Evolutionary conservation across 2,888 invertebrate species (phyloP).

Genomic region (Apantesis nais): DNA sequence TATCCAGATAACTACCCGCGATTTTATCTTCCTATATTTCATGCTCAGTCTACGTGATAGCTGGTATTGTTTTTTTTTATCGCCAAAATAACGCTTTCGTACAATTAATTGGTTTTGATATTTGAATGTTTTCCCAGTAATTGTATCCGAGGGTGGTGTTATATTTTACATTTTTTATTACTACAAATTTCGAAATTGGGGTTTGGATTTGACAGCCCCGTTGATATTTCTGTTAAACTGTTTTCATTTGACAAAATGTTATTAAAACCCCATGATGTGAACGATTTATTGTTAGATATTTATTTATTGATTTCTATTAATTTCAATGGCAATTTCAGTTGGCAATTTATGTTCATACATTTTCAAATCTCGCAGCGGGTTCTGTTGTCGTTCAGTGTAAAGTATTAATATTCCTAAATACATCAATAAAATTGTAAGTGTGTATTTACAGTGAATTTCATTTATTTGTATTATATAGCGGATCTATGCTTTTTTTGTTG

Average conservation of each 20-base stretch:
- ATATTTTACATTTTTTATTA: conserved; percentile 16
- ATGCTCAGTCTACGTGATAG: conserved; percentile 63
- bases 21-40: conserved; percentile 73
- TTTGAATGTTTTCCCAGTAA: conserved; percentile 36
- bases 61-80: conserved; percentile 42
- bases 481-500: too few species aligned
- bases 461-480: too few species aligned
- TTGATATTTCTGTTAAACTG: conserved; percentile 1
- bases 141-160: conserved; percentile 21
- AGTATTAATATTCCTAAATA: too few species aligned
- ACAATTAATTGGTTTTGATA: conserved; percentile 41
- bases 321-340: too few species aligned
- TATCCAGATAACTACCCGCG: conserved; percentile 75
- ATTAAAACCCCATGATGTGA: background rate
- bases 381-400: too few species aligned
- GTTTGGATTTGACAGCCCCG: background rate
- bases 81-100: conserved; percentile 35
- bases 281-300: background rate
- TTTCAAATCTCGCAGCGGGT: background rate
- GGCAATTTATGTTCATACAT: background rate
- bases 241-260: conserved; percentile 7
- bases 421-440: too few species aligned
- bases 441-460: too few species aligned
- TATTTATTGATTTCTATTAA: background rate
- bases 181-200: conserved; percentile 6